Evolutionary conservation across 2,797 vertebrate species (phyloP).

Genomic region (Argyrosomus regius): DNA sequence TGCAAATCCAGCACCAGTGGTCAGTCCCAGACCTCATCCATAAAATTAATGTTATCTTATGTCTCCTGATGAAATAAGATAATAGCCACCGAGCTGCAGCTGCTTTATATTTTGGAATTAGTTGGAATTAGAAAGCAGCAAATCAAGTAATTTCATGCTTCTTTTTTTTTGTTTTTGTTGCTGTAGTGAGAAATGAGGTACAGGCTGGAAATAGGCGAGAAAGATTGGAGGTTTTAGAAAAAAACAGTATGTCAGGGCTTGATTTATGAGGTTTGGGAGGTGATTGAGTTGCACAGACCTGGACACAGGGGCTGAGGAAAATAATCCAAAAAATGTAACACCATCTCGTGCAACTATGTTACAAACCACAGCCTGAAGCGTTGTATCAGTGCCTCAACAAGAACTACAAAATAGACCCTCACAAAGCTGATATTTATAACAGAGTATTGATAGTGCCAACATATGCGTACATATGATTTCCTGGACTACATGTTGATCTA

Average conservation of each 20-base stretch:
- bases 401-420: not conserved
- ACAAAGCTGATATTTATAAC: not conserved
- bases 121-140: conserved; percentile 9
- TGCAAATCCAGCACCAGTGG: conserved; percentile 20
- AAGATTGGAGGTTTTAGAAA: conserved; percentile 4
- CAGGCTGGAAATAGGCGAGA: conserved; percentile 4
- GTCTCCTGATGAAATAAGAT: conserved; percentile 46
- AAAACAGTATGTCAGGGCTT: conserved; percentile 5
- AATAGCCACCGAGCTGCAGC: conserved; percentile 31
- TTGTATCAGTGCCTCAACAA: not conserved
- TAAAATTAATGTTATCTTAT: conserved; percentile 47
- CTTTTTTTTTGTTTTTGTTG: conserved; percentile 29
- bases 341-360: not conserved
- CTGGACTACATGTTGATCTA: conserved; percentile 1
- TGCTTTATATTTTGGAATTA: conserved; percentile 32
- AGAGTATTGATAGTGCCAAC: not conserved
- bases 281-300: conserved; percentile 7
- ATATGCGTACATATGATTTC: conserved; percentile 6
- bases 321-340: not conserved
- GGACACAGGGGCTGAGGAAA: not conserved
- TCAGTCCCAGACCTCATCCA: conserved; percentile 40
- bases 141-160: conserved; percentile 29
- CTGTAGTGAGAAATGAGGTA: conserved; percentile 27
- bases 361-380: not conserved
- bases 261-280: conserved; percentile 28